These are phyloP conservation scores for Capitulum mitella DNA, from an alignment of 2,888 invertebrate species.

Conservation along the genomic window DNA sequence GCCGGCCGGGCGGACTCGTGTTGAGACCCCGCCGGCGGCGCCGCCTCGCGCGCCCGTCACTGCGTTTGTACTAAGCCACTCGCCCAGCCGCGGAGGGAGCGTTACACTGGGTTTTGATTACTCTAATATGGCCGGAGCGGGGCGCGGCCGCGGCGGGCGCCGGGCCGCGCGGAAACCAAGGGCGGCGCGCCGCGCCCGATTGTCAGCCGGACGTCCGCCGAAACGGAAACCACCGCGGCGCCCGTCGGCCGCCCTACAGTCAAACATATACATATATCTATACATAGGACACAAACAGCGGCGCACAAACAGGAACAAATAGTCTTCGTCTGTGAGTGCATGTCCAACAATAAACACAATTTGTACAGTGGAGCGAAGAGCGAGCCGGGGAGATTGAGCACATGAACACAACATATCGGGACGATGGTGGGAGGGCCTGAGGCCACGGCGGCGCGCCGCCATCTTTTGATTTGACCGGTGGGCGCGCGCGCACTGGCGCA, in stretches of 20 bases:
- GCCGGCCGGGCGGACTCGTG: not conserved
- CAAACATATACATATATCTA: conserved; percentile 6
- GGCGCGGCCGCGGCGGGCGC: not conserved
- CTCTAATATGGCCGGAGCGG: not conserved
- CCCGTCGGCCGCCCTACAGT: not conserved
- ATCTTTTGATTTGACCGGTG: not conserved
- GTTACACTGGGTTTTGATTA: not conserved
- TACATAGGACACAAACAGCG: not conserved
- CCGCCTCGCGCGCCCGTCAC: not conserved
- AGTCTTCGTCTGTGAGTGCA: conserved; percentile 1
- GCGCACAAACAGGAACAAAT: not conserved
- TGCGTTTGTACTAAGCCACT: not conserved
- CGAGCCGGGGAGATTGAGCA: conserved; percentile 16
- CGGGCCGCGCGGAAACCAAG: not conserved
- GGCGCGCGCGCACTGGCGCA: not conserved
- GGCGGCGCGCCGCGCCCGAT: not conserved
- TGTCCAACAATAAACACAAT: conserved; percentile 21
- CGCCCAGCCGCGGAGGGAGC: not conserved
- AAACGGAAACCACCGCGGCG: not conserved
- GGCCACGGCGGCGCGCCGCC: not conserved
- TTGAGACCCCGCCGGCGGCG: not conserved
- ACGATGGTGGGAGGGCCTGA: not conserved
- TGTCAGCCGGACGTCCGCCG: not conserved
- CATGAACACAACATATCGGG: conserved; percentile 3
- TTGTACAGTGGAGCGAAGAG: conserved; percentile 17